Evolutionary conservation across 2,113 vertebrate genomes (phyloP).

Genomic region (Hydrolagus affinis): DNA sequence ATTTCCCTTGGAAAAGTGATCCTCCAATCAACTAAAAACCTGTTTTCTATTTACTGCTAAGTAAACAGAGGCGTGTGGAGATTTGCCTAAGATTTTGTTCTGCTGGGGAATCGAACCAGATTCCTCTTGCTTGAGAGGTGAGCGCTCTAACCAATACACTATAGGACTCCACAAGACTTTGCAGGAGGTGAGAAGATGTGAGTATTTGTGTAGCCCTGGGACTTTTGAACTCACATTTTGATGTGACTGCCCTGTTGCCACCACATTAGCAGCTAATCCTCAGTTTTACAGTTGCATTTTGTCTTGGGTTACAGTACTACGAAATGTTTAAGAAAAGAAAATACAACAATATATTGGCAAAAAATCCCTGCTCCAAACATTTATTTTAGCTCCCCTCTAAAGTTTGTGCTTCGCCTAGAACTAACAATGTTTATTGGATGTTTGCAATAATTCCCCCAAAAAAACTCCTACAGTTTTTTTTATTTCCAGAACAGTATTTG

Average conservation of each 20-base stretch:
- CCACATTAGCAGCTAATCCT: not conserved
- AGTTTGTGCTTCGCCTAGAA: not conserved
- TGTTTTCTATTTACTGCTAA: no score
- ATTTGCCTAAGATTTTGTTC: no score
- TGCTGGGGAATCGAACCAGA: no score
- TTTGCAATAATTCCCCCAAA: not conserved
- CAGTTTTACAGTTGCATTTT: not conserved
- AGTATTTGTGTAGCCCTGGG: no score
- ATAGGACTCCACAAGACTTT: no score
- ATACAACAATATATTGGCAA: not conserved
- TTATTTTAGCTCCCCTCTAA: not conserved
- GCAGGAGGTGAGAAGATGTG: no score
- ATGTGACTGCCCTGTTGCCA: not conserved
- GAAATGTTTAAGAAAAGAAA: not conserved
- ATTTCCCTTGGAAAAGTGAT: no score
- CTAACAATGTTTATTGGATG: not conserved
- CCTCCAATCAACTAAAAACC: no score
- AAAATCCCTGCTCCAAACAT: conserved; percentile 7
- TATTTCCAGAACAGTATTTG: not conserved
- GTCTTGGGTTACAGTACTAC: not conserved
- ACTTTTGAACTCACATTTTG: no score
- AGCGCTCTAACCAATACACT: no score
- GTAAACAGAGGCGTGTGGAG: no score
- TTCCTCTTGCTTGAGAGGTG: no score
- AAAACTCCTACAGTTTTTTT: not conserved